Evolutionary conservation across 2,888 invertebrate genomes (phyloP), one percentile per base, ranked within the genome.

Genomic region (Cynaeus angustus): DNA sequence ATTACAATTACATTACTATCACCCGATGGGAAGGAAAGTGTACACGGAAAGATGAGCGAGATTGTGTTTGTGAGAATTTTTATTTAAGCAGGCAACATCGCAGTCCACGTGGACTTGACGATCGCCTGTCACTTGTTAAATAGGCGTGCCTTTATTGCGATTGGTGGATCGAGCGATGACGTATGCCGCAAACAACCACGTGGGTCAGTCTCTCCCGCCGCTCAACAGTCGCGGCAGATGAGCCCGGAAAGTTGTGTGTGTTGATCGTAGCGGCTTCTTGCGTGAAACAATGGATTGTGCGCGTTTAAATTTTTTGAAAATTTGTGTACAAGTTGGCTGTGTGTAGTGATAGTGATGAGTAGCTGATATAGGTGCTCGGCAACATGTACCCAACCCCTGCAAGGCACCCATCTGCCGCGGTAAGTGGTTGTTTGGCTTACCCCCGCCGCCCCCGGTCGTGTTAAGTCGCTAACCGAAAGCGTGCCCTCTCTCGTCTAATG

Each of bases 351-450:
- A 67, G 72, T 71, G 72, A 69, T 69, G 72, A 74, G 70, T 74
- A 73, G 72, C 75, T 78, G 77, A 79, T 77, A 78, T 66, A 73
- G 62, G 73, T 70, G 61, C 62, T 72, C 33, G 37, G 58, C 73
- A 80, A 84, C 83, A 92, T 92, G 92, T 92, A 92, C 87, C 91
- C 92, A 84, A 88, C 91, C 84, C 90, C 91, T 86, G 89, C 91
- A 85, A 89, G 92, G 88, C 92, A 92, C 87, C 91, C 92, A 86
- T 89, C 91, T 84, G 89, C 90, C 84, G 89, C 91, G 88, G 92
- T 92, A 86, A 90, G 92, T 90, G 78, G 75, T 79, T 77, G 76
- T 78, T 77, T 77, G 74, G 75, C 45, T 69, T 69, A 52, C 28
- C 69, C 68, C 58, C 61, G 68, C 73, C 67, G 38, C 70, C 61